Evolutionary conservation across 92 coral and sea anemone species (phyloP), one percentile per base, ranked within the genome.

Genomic region (Virgularia gustaviana): DNA sequence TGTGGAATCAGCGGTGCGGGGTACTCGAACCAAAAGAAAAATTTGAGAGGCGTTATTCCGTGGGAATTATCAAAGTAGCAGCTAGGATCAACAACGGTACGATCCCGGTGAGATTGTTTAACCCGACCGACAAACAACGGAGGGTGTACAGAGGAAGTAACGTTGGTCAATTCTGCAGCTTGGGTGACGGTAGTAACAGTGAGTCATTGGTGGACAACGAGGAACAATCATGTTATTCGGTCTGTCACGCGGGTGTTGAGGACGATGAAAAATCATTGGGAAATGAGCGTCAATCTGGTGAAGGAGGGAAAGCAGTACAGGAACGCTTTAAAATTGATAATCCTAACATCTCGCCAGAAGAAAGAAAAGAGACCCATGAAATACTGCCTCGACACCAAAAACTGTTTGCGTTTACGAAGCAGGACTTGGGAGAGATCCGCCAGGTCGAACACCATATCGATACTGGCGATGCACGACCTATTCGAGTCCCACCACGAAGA

Each of bases 191-290:
- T 16, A 45, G 19, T n/a, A 57, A 55, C 37, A 25, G 5, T 20
- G 22, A 9, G 4, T 55, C 62, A 36, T 20, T n/a, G 0, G 35
- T 22, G 8, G 62, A 1, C 35, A 19, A 27, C 31, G 13, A 55
- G 5, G 62, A 55, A 27, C 62, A 6, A 4, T 2, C 62, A 16
- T 4, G 62, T n/a, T 55, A 55, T 55, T 6, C 62, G 1, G 62
- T 55, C 31, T 55, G 0, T 36, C n/a, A n/a, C n/a, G 34, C 25
- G 25, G 31, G 34, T 7, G 3, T 55, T 22, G 31, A 15, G 9
- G n/a, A 12, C 7, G 62, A 27, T 72, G 37, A 81, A 59, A 77
- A 36, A n/a, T n/a, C n/a, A n/a, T n/a, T n/a, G n/a, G n/a, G n/a
- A n/a, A n/a, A n/a, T n/a, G n/a, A n/a, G n/a, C n/a, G n/a, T n/a